Percentiles rank a stretch among this genome's conserved stretches.
These are phyloP conservation scores for Peromyscus nudipes DNA, from an alignment of 2,797 vertebrate genomes.

Conservation along the genomic window DNA sequence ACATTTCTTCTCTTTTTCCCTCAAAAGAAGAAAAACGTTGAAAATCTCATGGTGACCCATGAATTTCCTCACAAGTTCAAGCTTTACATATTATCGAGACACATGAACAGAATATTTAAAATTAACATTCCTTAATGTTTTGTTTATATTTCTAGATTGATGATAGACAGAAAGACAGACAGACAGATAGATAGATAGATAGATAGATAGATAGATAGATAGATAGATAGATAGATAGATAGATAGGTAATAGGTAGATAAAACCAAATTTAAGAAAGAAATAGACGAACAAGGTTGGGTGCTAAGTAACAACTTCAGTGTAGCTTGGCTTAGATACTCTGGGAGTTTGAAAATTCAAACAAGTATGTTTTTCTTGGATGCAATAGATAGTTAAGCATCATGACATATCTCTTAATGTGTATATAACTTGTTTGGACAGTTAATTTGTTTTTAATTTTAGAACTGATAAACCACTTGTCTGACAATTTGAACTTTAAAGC, in stretches of 20 bases:
- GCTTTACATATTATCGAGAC: neutral
- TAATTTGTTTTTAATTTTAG: conserved; percentile 57
- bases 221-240: neutral
- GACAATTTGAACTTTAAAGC: conserved; percentile 20
- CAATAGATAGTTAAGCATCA: neutral
- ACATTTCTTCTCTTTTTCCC: neutral
- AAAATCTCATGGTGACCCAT: conserved; percentile 40
- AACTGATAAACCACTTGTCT: neutral
- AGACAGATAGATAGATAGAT: neutral
- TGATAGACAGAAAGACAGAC: neutral
- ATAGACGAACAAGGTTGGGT: neutral
- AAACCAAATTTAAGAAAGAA: conserved; percentile 2
- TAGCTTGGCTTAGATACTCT: neutral
- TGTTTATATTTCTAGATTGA: neutral
- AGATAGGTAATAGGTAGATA: neutral
- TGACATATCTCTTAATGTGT: neutral
- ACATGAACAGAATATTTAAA: neutral
- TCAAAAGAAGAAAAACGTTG: neutral
- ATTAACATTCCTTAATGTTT: neutral
- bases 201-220: neutral
- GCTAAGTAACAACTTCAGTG: neutral
- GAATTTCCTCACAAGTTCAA: conserved; percentile 36
- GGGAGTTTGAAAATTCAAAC: conserved; percentile 47
- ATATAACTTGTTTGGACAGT: conserved; percentile 13
- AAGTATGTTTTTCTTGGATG: conserved; percentile 31